Percentiles rank a stretch among this genome's conserved stretches.
These are phyloP conservation scores for Alloscopus bannaensis DNA, from an alignment of 2,888 invertebrate species.

Conservation along the genomic window DNA sequence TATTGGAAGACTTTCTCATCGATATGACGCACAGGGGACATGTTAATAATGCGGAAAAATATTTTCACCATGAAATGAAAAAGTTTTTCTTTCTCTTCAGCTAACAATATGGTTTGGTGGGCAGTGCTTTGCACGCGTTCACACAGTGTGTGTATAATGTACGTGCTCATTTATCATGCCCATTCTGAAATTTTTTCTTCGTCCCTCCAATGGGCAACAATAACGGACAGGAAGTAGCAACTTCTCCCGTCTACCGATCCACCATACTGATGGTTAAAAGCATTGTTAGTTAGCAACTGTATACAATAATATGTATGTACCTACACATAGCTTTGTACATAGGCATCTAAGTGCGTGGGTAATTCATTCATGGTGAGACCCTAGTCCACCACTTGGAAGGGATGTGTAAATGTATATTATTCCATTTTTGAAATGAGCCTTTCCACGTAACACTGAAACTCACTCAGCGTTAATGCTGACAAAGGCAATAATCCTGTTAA, in stretches of 20 bases:
- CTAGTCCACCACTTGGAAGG: not conserved
- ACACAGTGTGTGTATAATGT: not conserved
- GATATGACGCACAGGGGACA: slow-evolving; percentile 41
- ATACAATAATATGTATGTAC: no score
- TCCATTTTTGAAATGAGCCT: slow-evolving; percentile 47
- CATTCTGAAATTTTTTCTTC: no score
- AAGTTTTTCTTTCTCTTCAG: slow-evolving; percentile 1
- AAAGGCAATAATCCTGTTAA: slow-evolving; percentile 51
- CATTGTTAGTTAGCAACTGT: no score
- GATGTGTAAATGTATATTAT: slow-evolving; percentile 1
- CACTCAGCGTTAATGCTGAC: slow-evolving; percentile 53
- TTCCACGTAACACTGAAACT: slow-evolving; percentile 41
- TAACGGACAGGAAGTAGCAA: slow-evolving; percentile 26
- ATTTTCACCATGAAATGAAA: slow-evolving; percentile 23
- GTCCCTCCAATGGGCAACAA: slow-evolving; percentile 17
- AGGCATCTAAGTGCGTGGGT: not conserved
- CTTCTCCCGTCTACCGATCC: no score
- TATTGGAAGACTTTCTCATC: slow-evolving; percentile 14
- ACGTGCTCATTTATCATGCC: not conserved
- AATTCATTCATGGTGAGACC: not conserved
- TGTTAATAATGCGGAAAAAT: slow-evolving; percentile 53
- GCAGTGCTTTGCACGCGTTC: not conserved
- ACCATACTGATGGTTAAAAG: no score
- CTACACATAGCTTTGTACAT: not conserved
- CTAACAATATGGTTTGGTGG: slow-evolving; percentile 18